These are phyloP conservation scores for Tubiluchus corallicola DNA, from an alignment of 2,888 invertebrate genomes.

Conservation along the genomic window DNA sequence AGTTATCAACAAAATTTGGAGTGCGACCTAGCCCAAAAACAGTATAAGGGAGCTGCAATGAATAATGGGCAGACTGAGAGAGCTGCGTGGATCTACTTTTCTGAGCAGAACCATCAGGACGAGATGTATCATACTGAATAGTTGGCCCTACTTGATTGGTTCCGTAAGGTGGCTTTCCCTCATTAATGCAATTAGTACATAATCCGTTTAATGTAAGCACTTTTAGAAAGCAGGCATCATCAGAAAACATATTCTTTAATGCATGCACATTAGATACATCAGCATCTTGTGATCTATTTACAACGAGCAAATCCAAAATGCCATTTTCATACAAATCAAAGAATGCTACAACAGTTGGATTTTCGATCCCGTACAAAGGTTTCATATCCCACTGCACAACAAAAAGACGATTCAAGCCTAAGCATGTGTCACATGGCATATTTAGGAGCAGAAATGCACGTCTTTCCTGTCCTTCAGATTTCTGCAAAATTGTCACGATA, in stretches of 20 bases:
- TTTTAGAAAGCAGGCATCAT: constrained; percentile 89
- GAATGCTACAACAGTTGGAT: constrained; percentile 50
- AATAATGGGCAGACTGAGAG: constrained; percentile 74
- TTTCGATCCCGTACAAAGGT: constrained; percentile 44
- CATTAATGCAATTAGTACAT: no score
- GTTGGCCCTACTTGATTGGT: constrained; percentile 81
- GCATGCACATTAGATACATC: constrained; percentile 41
- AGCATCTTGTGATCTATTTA: constrained; percentile 33
- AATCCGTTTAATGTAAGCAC: no score
- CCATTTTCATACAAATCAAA: constrained; percentile 84
- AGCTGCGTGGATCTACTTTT: constrained; percentile 69
- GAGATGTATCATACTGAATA: constrained; percentile 64
- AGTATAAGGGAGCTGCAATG: constrained; percentile 82
- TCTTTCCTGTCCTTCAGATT: no score
- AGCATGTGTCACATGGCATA: constrained; percentile 39
- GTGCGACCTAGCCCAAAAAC: constrained; percentile 94
- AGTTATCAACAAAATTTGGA: constrained; percentile 84
- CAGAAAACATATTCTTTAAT: constrained; percentile 66
- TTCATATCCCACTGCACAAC: not conserved
- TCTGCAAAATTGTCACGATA: constrained; percentile 51
- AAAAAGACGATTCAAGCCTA: not conserved
- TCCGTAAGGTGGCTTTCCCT: constrained; percentile 33
- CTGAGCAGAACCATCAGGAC: constrained; percentile 62
- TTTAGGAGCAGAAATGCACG: constrained; percentile 58
- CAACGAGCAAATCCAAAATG: constrained; percentile 68